Base-by-base conservation (phyloP, 1,140 invertebrate species). In the Hylyphantes graminicola region DNA sequence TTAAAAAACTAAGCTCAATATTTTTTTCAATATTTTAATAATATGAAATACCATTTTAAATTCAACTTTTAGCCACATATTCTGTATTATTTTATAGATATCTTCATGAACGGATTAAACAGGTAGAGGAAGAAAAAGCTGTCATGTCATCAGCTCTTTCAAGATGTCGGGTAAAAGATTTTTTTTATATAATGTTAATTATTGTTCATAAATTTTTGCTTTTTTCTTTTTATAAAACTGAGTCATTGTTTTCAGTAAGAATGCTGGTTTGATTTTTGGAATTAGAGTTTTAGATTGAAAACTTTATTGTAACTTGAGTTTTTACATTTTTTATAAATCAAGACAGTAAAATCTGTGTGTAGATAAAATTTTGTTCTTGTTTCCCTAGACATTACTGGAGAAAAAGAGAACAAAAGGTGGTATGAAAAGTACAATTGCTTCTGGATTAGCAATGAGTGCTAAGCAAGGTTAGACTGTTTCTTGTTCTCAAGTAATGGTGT, bases 31-130 rank as follows among this genome's bases (percentile, higher is more conserved):
- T n/a, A n/a, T n/a, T n/a, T n/a, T n/a, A n/a, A n/a, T n/a, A n/a
- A n/a, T n/a, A n/a, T n/a, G n/a, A n/a, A n/a, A n/a, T n/a, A n/a
- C n/a, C n/a, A n/a, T n/a, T n/a, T n/a, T n/a, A n/a, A n/a, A n/a
- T n/a, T n/a, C n/a, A n/a, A n/a, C n/a, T n/a, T n/a, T n/a, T n/a
- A n/a, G n/a, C n/a, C n/a, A n/a, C n/a, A n/a, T n/a, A n/a, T n/a
- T n/a, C n/a, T n/a, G n/a, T 11, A 78, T 9, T 70, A 70, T 55
- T 21, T 48, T 50, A 54, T 57, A 89, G 88, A 89, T 96, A 93
- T 89, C 90, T 96, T 21, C 93, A 95, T 89, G 95, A 96, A 88
- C 92, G 94, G 88, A 89, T 96, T 53, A 94, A 94, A 87, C 94
- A 95, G 88, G 90, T 93, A 85, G 92, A 95, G 86, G 93, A 95